These are phyloP conservation scores for Cantharis rustica DNA, from an alignment of 2,888 invertebrate genomes.

Conservation along the genomic window DNA sequence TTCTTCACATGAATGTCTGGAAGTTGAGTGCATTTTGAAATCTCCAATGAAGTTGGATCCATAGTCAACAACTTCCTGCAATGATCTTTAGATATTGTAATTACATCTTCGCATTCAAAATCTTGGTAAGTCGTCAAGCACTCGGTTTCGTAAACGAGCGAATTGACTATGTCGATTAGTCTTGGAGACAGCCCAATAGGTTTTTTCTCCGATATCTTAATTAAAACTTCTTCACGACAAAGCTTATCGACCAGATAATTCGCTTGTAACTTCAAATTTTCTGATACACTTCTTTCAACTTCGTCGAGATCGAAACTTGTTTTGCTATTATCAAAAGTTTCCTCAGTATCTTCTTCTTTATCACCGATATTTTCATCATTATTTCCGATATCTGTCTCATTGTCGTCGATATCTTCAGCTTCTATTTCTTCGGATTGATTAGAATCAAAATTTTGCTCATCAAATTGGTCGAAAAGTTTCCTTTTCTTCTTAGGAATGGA, in stretches of 20 bases:
- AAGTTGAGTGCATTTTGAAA: neutral
- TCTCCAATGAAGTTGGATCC: slow-evolving; percentile 8
- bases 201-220: neutral
- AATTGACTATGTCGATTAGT: slow-evolving; percentile 27
- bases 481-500: neutral
- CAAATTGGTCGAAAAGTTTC: neutral
- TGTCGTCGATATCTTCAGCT: neutral
- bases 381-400: neutral
- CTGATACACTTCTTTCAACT: neutral
- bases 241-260: neutral
- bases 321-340: neutral
- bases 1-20: neutral
- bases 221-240: neutral
- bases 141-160: slow-evolving; percentile 12
- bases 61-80: slow-evolving; percentile 31
- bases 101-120: slow-evolving; percentile 5
- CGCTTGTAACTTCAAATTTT: neutral
- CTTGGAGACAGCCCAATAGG: slow-evolving; percentile 22
- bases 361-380: neutral
- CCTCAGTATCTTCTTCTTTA: neutral
- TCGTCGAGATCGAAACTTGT: neutral
- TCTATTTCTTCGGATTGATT: neutral
- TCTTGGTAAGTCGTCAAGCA: neutral
- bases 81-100: slow-evolving; percentile 31
- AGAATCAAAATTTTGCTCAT: neutral